Evolutionary conservation across 1,140 invertebrate genomes (phyloP), one percentile per base, ranked within the genome.

Genomic region (Caenorhabditis remanei): DNA sequence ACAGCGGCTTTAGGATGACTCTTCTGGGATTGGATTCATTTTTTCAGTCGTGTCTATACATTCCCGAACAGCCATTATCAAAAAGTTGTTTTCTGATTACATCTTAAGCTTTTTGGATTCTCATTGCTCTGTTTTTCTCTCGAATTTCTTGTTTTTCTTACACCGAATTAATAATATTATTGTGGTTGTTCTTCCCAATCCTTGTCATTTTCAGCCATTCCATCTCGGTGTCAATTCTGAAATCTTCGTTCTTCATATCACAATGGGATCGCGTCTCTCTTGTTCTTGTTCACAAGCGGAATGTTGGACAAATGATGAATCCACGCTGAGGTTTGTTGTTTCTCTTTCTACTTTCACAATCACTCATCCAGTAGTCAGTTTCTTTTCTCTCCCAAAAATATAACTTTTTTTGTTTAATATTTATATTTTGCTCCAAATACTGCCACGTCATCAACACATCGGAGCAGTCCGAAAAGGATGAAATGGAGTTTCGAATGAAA

Each of bases 271-370:
- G 5, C 53, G 65, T 41, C 67, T 85, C 53, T 53, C 85, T 32
- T 85, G 85, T 58, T 85, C 85, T 19, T 85, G 85, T 21, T 67
- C 63, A 56, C 63, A 85, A 63, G 50, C 85, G n/a, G 63, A 85
- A 48, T 85, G 85, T 40, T 85, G 71, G 71, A 79, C 71, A 9
- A 79, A 79, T 32, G 71, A 79, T 50, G 71, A 79, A 79, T 79
- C 71, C n/a, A 79, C 71, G 13, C 46, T 79, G 19, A 79, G 71
- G 71, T 79, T 50, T 50, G 71, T 79, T 21, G 13, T 79, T 79
- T 46, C 19, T 46, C 41, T 71, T 1, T 71, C 13, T 8, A 6
- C 61, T 7, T 21, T 63, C 61, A 32, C 32, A 32, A 40, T n/a
- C 61, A 63, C 50, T 14, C 11, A 53, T 53, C 50, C 16, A 53